phyloP scores from a whole-genome alignment of 2,113 vertebrate genomes.

The Leuciscus idus region DNA sequence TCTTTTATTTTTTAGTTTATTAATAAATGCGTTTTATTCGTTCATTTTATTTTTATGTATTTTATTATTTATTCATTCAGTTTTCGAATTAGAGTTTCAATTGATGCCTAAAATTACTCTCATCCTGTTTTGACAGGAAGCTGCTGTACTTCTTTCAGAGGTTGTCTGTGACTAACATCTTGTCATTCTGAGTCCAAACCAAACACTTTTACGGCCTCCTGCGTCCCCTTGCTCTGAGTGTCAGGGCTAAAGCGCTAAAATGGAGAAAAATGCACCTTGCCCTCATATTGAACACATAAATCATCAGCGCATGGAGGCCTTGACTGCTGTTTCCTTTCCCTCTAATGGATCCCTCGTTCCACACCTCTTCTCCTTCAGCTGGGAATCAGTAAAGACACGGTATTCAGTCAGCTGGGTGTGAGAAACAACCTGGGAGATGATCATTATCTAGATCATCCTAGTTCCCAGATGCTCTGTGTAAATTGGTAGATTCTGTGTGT shows the following conservation, averaged over 20 bases:
- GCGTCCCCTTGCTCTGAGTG: constrained; percentile 25
- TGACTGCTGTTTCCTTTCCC: constrained; percentile 50
- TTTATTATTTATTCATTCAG: neutral
- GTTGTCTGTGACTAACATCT: neutral
- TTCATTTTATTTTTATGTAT: neutral
- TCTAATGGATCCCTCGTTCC: constrained; percentile 52
- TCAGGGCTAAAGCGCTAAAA: constrained; percentile 52
- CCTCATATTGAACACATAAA: constrained; percentile 66
- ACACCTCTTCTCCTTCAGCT: constrained; percentile 35
- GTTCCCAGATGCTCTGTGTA: constrained; percentile 1
- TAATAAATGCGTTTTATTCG: neutral
- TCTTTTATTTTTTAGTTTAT: neutral
- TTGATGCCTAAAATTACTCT: neutral
- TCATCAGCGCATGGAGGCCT: constrained; percentile 52
- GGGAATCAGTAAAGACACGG: constrained; percentile 8
- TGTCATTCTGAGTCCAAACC: constrained; percentile 1
- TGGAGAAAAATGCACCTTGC: constrained; percentile 55
- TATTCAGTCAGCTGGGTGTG: constrained; percentile 38
- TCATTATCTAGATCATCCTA: constrained; percentile 51
- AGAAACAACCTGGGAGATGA: constrained; percentile 35
- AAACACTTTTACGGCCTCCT: neutral
- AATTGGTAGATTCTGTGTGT: neutral
- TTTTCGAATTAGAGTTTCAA: neutral
- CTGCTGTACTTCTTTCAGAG: neutral
- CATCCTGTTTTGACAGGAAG: constrained; percentile 11